Conservation (phyloP, 2,797 vertebrate species). For the Odontamblyopus lacepedii region DNA sequence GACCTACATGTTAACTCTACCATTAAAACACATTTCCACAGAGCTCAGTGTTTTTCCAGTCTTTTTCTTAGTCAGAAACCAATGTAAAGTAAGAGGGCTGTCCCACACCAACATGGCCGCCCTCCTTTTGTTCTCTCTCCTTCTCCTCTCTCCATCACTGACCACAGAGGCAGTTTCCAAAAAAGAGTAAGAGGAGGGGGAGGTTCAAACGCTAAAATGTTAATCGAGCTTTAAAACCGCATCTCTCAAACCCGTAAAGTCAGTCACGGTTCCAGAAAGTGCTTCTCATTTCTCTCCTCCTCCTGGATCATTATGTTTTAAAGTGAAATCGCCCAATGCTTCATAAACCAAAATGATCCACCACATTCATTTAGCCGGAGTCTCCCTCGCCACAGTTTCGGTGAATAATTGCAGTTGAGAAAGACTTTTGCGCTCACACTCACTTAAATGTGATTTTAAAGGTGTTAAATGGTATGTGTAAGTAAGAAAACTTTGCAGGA, state of each 20-base stretch:
- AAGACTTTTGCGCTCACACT: slow-evolving; percentile 24
- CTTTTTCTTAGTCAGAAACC: not conserved
- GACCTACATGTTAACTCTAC: not conserved
- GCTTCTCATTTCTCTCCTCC: slow-evolving; percentile 4
- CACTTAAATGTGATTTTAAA: no score
- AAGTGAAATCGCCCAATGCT: slow-evolving; percentile 18
- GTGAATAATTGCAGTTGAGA: slow-evolving; percentile 45
- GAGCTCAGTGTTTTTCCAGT: not conserved
- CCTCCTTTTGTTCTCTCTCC: no score
- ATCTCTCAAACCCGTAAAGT: slow-evolving; percentile 11
- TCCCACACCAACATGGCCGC: slow-evolving; percentile 1
- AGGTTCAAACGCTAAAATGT: slow-evolving; percentile 30
- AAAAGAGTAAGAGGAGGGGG: not conserved
- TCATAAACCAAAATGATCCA: slow-evolving; percentile 37
- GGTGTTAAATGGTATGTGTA: not conserved
- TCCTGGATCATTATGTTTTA: slow-evolving; percentile 14
- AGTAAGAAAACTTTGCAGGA: not conserved
- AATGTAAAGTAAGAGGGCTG: not conserved
- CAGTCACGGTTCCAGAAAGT: slow-evolving; percentile 7
- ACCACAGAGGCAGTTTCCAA: slow-evolving; percentile 19
- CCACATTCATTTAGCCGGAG: slow-evolving; percentile 16
- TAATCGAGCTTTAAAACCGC: slow-evolving; percentile 30
- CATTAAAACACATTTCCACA: no score
- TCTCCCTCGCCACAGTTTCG: slow-evolving; percentile 15
- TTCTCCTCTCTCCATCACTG: not conserved